Base-by-base conservation (phyloP, 2,113 vertebrate species). In the Emydura subglobosa region DNA sequence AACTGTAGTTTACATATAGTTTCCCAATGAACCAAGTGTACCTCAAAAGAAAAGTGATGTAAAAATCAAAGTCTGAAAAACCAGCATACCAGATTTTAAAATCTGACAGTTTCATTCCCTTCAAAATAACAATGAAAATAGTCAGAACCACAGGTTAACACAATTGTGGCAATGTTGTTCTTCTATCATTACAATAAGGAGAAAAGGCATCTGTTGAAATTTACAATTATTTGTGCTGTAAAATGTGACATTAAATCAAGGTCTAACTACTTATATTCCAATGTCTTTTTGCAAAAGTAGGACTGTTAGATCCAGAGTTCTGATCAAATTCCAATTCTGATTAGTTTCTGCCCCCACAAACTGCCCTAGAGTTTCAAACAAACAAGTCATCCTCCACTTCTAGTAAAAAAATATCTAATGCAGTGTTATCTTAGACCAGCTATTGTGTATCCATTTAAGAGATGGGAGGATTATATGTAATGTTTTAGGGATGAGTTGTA, bases 61-160 rank as follows among this genome's bases (percentile, higher is more conserved):
- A 65, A 65, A 65, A 34, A 65, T 17, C 16, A 7, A 65, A 21
- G 34, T 8, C 31, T 68, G 34, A n/a, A 68, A 68, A 5, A 59
- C 16, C 65, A 5, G 24, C 1, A 7, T 1, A 10, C 22, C 74
- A 5, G 5, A 31, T 86, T 47, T 39, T 16, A 91, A 87, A 76
- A 17, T n/a, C 1, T 42, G 27, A 39, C 39, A 27, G 9, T 53
- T 1, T 0, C 0, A 44, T 92, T 10, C n/a, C 78, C 72, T 55
- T 10, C 5, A 72, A 17, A 76, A 2, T 39, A 42, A 17, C 39
- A 44, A 55, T 14, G 42, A 19, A 82, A 54, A 82, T 2, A 16
- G 13, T 42, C 42, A 27, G 53, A 57, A 57, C 16, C 53, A 13
- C n/a, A 82, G 84, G 44, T 29, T 3, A 87, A 10, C n/a, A 42